Evolutionary conservation across 2,113 vertebrate species (phyloP).

Genomic region (Cyrtonyx montezumae): DNA sequence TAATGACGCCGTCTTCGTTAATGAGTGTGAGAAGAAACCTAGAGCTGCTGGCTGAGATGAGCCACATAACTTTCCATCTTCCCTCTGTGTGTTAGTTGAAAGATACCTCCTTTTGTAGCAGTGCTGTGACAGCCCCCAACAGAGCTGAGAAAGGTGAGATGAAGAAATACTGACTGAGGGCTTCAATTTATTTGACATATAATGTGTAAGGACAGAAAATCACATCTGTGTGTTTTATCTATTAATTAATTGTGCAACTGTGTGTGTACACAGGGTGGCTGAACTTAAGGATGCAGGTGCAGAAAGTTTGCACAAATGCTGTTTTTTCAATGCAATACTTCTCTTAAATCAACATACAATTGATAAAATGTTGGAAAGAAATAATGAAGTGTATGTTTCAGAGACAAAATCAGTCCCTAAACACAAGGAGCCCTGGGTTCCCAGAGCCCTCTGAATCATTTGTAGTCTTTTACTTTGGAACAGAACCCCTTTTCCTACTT

Average conservation of each 20-base stretch:
- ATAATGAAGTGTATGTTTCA: background rate
- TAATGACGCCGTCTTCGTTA: background rate
- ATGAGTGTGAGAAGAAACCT: background rate
- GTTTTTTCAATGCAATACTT: background rate
- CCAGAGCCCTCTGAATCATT: background rate
- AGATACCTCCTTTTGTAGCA: background rate
- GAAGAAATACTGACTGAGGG: background rate
- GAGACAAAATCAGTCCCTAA: background rate
- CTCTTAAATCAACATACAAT: background rate
- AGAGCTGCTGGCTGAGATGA: background rate
- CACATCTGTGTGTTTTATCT: background rate
- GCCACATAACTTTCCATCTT: accelerated
- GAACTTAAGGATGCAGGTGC: background rate
- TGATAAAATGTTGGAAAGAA: background rate
- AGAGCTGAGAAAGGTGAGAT: background rate
- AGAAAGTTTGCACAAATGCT: background rate
- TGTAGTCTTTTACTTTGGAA: accelerated
- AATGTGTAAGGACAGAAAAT: background rate
- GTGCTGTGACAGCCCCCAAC: background rate
- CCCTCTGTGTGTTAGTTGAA: background rate
- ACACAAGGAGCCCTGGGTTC: background rate
- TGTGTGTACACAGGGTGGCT: accelerated
- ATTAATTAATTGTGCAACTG: background rate
- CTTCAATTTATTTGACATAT: background rate
- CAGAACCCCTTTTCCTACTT: background rate